Base-by-base conservation (phyloP, 2,797 vertebrate species). In the Cossypha niveicapilla region DNA sequence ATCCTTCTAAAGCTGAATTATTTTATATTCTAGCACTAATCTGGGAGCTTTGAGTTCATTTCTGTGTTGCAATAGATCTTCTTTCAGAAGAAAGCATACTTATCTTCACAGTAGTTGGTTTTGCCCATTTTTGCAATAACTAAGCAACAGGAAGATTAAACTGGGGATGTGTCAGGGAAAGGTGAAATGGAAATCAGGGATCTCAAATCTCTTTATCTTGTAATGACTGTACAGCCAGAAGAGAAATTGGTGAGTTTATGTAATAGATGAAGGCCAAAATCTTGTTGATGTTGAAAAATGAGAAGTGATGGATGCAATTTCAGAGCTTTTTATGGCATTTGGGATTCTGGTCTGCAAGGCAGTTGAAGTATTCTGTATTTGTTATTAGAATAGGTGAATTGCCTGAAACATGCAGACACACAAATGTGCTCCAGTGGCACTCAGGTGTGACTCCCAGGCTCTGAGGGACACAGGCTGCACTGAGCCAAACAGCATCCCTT, bases 81-180 rank as follows among this genome's bases (percentile, higher is more conserved):
- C 61, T 76, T 76, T 50, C 45, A 84, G 47, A 74, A 48, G 41
- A 71, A 80, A 58, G 12, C 25, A 25, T 37, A n/a, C 24, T 67
- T 79, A 60, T 51, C 39, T 79, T 85, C 58, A 57, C 44, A 27
- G 58, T 16, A 18, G 39, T 50, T 50, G 22, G 27, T 60, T 86
- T 86, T 88, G 24, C 35, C 22, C 41, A 47, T 57, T 84, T 92
- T 75, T 90, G 74, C 63, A 72, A 39, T 54, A 84, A 48, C 41
- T 81, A 84, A 78, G 71, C 62, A 75, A 68, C 10, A 14, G 58
- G 51, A 94, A 92, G 74, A 93, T 82, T 94, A 79, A 94, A 70
- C 42, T 39, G 27, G 18, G 50, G 22, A 85, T 56, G 47, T 68
- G 60, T 67, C 63, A 77, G 37, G 18, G 16, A 84, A 92, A 94